Evolutionary conservation across 2,797 vertebrate genomes (phyloP), one percentile per base, ranked within the genome.

Genomic region (Sebastes cheni): DNA sequence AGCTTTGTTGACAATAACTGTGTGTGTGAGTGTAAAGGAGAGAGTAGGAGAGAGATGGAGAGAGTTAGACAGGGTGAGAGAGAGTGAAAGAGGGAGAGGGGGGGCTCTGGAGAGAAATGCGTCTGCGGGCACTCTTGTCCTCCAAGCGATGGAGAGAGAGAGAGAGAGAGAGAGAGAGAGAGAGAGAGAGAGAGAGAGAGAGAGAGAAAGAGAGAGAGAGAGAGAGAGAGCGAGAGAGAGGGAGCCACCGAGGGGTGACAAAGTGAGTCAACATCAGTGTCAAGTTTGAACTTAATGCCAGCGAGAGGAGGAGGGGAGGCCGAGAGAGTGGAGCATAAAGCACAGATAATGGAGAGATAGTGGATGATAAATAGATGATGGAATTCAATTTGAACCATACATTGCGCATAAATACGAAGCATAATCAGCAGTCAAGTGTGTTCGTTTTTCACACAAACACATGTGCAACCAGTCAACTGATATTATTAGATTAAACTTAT

Each of bases 241-340:
- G 58, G 92, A 91, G 93, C 91, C 90, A 95, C 89, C 86, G 92
- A 95, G 94, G 91, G 92, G 94, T 96, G 95, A 96, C 95, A 96
- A 93, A 95, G 91, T 89, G 93, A 96, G 95, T 96, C 95, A 96
- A 95, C 94, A 94, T 96, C 95, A 96, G 94, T 96, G 95, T 96
- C 95, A 96, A 95, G 94, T 95, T 95, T 96, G 95, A 96, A 96
- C 95, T 96, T 96, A 95, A 96, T 95, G 95, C 94, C 94, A 95
- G 90, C 79, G 61, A 94, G 93, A 94, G 94, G 92, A 94, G 93
- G 92, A 93, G 93, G 91, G 91, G 91, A 90, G 91, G 89, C 86
- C 74, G 59, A 87, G 90, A 93, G 93, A 93, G 91, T 46, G 75
- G 91, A 91, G 91, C 92, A 91, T 91, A 92, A 92, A 93, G 79